phyloP scores from a whole-genome alignment of 2,888 invertebrate genomes.

The Microplitis manilae region DNA sequence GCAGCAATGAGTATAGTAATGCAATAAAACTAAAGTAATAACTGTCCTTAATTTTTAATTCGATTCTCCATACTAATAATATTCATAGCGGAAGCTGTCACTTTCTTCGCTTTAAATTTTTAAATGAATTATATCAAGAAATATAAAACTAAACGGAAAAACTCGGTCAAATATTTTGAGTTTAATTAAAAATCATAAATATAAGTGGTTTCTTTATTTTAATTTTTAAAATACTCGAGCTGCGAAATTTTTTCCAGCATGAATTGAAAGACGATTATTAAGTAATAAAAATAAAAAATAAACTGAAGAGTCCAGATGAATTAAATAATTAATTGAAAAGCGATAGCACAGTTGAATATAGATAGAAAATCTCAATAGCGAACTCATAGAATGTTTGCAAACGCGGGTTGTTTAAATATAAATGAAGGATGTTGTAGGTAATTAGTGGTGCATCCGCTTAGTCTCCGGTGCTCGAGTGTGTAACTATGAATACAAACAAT shows the following conservation, averaged over 20 bases:
- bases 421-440: constrained; percentile 8
- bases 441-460: constrained; percentile 13
- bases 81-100: too few relatives aligned
- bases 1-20: background rate
- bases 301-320: background rate
- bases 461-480: background rate
- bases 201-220: too few relatives aligned
- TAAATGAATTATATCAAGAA: too few relatives aligned
- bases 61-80: too few relatives aligned
- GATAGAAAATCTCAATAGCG: background rate
- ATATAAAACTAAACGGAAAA: too few relatives aligned
- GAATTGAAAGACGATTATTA: background rate
- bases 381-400: constrained; percentile 1
- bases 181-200: too few relatives aligned
- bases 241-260: too few relatives aligned
- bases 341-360: background rate
- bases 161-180: too few relatives aligned
- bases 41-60: too few relatives aligned
- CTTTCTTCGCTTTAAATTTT: too few relatives aligned
- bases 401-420: constrained; percentile 4
- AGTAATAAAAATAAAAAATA: background rate
- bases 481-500: constrained; percentile 14
- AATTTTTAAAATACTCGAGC: too few relatives aligned
- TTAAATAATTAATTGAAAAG: background rate
- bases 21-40: background rate